Percentiles rank a stretch among this genome's conserved stretches.
phyloP scores from a whole-genome alignment of 1,140 invertebrate genomes.

The Paraescarpia echinospica region DNA sequence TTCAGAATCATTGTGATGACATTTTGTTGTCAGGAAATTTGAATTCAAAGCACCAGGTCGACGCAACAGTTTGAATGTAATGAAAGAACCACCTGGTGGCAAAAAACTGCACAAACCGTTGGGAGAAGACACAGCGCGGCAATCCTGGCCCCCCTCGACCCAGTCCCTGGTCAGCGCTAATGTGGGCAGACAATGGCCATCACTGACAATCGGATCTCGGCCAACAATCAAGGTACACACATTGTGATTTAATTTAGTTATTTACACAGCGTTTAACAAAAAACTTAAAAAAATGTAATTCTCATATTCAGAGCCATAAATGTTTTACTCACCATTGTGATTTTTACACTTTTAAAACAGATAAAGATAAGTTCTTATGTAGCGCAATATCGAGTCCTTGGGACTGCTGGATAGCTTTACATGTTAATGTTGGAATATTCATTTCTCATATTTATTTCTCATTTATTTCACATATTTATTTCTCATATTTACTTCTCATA shows the following conservation, averaged over 20 bases:
- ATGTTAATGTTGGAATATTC: too few species aligned
- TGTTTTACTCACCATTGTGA: too few species aligned
- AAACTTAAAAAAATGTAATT: too few species aligned
- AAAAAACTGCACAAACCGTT: neutral
- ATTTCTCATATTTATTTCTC: too few species aligned
- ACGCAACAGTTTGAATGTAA: neutral
- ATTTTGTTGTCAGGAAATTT: neutral
- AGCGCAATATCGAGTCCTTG: too few species aligned
- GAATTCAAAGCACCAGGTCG: neutral
- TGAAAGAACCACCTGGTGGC: neutral
- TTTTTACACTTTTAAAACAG: too few species aligned
- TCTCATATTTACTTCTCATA: too few species aligned
- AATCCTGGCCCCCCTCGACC: neutral
- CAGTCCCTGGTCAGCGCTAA: neutral
- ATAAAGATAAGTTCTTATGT: too few species aligned
- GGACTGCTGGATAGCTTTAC: too few species aligned
- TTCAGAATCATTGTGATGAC: neutral
- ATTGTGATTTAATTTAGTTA: neutral
- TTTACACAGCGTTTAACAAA: too few species aligned
- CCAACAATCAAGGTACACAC: neutral
- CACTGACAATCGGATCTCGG: neutral
- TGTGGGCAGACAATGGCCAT: neutral
- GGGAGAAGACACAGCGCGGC: neutral
- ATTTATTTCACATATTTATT: too few species aligned
- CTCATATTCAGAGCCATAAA: too few species aligned